A percentile compares a stretch with the other conserved stretches of the same genome.
Conservation (phyloP, 1,140 invertebrate genomes). For the Bemisia tabaci region DNA sequence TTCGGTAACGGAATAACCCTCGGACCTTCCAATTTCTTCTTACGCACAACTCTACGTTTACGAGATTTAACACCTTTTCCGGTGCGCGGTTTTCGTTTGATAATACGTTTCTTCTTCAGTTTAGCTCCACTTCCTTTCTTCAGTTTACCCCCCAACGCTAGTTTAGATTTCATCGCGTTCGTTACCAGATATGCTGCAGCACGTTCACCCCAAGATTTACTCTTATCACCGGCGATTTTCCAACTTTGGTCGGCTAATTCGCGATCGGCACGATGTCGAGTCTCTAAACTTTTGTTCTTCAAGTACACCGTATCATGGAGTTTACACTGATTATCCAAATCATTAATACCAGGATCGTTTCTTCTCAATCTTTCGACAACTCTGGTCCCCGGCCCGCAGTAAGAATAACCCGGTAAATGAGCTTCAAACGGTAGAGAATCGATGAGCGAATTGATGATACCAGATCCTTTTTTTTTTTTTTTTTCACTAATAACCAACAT, state of each 20-base stretch:
- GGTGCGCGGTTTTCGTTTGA: neutral
- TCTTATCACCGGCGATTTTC: slow-evolving; percentile 27
- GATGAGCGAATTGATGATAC: slow-evolving; percentile 28
- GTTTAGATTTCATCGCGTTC: slow-evolving; percentile 26
- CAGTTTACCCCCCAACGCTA: slow-evolving; percentile 25
- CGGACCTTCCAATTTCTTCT: neutral
- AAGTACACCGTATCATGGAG: slow-evolving; percentile 34
- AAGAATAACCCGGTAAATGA: slow-evolving; percentile 34
- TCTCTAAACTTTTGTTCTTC: slow-evolving; percentile 26
- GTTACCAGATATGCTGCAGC: slow-evolving; percentile 23
- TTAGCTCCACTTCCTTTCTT: no score
- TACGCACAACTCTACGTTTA: no score
- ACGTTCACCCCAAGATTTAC: slow-evolving; percentile 28
- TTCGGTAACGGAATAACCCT: neutral
- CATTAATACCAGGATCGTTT: slow-evolving; percentile 32
- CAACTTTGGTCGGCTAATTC: slow-evolving; percentile 28
- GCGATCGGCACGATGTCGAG: slow-evolving; percentile 30
- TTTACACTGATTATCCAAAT: slow-evolving; percentile 32
- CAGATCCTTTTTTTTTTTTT: slow-evolving; percentile 14
- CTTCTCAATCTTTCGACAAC: slow-evolving; percentile 29
- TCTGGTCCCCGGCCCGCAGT: slow-evolving; percentile 35
- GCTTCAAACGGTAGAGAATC: slow-evolving; percentile 33
- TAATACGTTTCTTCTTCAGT: neutral
- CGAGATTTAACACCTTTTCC: no score
- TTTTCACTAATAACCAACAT: no score